Percentiles rank a stretch among this genome's conserved stretches.
These are phyloP conservation scores for Nephrotoma flavescens DNA, from an alignment of 2,888 invertebrate genomes.

Conservation along the genomic window DNA sequence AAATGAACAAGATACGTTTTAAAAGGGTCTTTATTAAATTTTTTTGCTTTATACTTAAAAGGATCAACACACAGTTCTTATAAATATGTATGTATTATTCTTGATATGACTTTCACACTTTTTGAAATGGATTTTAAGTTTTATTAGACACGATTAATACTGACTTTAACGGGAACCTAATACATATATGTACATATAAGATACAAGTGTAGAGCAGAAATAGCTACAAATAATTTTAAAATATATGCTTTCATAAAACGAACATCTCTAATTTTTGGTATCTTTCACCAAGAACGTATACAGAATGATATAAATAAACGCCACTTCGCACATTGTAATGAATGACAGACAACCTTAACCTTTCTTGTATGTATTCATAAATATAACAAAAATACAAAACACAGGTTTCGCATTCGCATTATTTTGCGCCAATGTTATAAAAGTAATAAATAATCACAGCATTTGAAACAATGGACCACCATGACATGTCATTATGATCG, in stretches of 20 bases:
- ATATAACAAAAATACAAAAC: neutral
- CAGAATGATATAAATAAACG: neutral
- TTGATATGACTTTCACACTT: neutral
- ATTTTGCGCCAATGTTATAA: neutral
- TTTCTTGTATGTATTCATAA: neutral
- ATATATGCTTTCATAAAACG: no score
- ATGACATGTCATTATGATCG: neutral
- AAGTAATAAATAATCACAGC: neutral
- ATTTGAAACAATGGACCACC: neutral
- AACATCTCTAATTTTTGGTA: no score
- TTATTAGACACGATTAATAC: neutral
- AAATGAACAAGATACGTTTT: neutral
- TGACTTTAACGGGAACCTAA: no score
- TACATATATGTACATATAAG: no score
- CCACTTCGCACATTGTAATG: neutral
- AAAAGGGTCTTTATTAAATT: neutral
- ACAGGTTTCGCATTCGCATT: neutral
- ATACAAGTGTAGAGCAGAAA: no score
- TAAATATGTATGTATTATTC: neutral
- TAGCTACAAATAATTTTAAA: no score
- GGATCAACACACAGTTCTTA: neutral
- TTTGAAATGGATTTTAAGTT: neutral
- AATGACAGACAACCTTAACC: neutral
- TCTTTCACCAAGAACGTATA: no score
- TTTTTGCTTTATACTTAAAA: neutral